These are phyloP conservation scores for Drosophila anomalata DNA, from an alignment of 2,888 invertebrate species.

Conservation along the genomic window DNA sequence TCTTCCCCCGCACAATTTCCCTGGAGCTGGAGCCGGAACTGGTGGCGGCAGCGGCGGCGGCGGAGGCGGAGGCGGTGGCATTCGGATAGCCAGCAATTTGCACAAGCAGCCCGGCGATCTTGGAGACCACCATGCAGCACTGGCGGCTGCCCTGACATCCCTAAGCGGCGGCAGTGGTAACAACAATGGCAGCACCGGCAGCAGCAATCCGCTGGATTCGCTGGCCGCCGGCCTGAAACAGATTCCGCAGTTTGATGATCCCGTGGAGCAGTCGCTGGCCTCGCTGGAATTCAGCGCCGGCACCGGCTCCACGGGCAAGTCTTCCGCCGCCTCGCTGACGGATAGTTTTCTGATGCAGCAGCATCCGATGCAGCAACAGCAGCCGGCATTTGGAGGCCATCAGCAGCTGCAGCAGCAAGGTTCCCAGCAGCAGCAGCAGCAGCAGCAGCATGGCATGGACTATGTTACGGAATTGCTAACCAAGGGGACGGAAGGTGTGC, in stretches of 20 bases:
- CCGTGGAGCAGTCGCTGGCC: constrained; percentile 89
- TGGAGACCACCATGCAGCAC: constrained; percentile 60
- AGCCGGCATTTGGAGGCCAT: constrained; percentile 31
- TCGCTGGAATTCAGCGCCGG: constrained; percentile 88
- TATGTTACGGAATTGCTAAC: constrained; percentile 82
- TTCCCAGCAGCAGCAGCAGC: constrained; percentile 81
- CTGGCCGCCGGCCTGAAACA: constrained; percentile 81
- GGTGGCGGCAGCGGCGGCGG: constrained; percentile 43
- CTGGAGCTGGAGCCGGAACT: constrained; percentile 47
- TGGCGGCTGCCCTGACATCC: constrained; percentile 64
- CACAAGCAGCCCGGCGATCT: constrained; percentile 74
- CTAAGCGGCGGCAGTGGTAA: constrained; percentile 38
- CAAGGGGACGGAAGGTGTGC: constrained; percentile 77
- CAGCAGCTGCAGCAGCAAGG: constrained; percentile 82
- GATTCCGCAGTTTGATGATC: constrained; percentile 86
- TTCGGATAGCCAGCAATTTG: constrained; percentile 82
- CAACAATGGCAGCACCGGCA: constrained; percentile 34
- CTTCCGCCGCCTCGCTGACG: constrained; percentile 60
- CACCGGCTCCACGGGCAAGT: constrained; percentile 82
- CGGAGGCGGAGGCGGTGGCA: constrained; percentile 74
- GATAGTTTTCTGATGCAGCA: constrained; percentile 81
- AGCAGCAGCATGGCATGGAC: constrained; percentile 84
- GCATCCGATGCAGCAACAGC: constrained; percentile 73
- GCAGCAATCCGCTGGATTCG: constrained; percentile 41
- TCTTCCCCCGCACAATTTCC: constrained; percentile 1